A percentile compares a stretch with the other conserved stretches of the same genome.
phyloP scores from a whole-genome alignment of 2,797 vertebrate species.

The Squalus acanthias region DNA sequence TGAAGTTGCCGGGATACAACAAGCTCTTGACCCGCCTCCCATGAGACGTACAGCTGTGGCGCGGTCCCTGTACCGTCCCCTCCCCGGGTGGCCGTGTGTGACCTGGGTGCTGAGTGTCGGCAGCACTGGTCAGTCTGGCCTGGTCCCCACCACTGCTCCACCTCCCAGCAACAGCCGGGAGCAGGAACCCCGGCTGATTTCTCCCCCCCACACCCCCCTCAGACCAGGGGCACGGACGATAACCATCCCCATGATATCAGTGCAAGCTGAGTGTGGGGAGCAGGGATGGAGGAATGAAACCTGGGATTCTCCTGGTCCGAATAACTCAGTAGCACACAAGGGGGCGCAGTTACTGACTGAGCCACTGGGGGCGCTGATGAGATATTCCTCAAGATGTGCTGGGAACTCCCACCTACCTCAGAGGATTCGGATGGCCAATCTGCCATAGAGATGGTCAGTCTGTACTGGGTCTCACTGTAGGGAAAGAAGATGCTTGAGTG shows the following conservation, averaged over 20 bases:
- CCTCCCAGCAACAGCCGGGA: background rate
- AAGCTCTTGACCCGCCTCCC: background rate
- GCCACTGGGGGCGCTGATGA: background rate
- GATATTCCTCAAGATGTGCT: no score
- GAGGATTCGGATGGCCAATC: conserved; percentile 68
- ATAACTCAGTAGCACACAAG: background rate
- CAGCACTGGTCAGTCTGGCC: no score
- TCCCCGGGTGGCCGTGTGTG: background rate
- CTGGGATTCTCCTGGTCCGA: background rate
- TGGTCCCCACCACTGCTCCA: no score
- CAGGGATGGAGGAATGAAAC: background rate
- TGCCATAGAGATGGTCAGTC: conserved; percentile 72
- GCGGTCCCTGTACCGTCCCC: background rate
- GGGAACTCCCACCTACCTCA: conserved; percentile 49
- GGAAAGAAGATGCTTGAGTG: background rate
- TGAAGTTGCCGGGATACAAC: background rate
- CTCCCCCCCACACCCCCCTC: background rate
- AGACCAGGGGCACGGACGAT: background rate
- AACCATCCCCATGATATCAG: background rate
- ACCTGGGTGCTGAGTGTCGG: background rate
- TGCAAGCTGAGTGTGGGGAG: no score
- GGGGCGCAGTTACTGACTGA: background rate
- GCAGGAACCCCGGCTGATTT: background rate
- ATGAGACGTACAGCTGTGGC: background rate
- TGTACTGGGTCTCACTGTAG: conserved; percentile 65